Conservation (phyloP, 2,888 invertebrate genomes). For the Ophraella communa region DNA sequence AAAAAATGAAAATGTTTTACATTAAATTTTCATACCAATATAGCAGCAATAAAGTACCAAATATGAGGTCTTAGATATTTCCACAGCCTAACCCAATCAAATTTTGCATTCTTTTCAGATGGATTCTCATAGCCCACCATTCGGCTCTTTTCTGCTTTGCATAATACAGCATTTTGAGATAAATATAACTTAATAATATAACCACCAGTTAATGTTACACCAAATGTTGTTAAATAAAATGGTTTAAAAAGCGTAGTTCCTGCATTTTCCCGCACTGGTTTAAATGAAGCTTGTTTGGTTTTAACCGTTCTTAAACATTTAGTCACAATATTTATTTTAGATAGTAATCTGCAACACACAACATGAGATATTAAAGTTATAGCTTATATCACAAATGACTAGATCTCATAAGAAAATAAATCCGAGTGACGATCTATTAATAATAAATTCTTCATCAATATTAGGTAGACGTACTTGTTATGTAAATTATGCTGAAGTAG, state of each 20-base stretch:
- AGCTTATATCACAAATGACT: too few relatives aligned
- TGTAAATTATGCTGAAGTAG: slow-evolving; percentile 22
- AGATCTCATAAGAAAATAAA: background rate
- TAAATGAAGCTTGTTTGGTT: slow-evolving; percentile 9
- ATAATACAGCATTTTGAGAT: slow-evolving; percentile 46
- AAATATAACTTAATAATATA: slow-evolving; percentile 37
- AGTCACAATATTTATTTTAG: background rate
- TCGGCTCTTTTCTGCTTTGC: slow-evolving; percentile 51
- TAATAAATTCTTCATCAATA: background rate
- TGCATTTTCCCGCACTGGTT: slow-evolving; percentile 7
- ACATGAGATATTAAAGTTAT: too few relatives aligned
- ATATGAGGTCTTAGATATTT: slow-evolving; percentile 77
- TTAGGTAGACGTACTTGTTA: slow-evolving; percentile 8
- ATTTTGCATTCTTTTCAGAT: slow-evolving; percentile 65
- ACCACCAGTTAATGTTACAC: slow-evolving; percentile 39
- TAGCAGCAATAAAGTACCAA: slow-evolving; percentile 77
- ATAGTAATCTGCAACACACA: background rate
- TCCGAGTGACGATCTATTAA: background rate
- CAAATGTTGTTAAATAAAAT: slow-evolving; percentile 29
- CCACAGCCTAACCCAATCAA: slow-evolving; percentile 81
- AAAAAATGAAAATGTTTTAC: background rate
- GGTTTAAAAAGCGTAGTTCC: background rate
- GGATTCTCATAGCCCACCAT: slow-evolving; percentile 51
- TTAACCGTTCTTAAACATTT: background rate
- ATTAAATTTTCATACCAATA: slow-evolving; percentile 69